Base-by-base conservation (phyloP, 1,140 invertebrate species). In the Tyrophagus putrescentiae region DNA sequence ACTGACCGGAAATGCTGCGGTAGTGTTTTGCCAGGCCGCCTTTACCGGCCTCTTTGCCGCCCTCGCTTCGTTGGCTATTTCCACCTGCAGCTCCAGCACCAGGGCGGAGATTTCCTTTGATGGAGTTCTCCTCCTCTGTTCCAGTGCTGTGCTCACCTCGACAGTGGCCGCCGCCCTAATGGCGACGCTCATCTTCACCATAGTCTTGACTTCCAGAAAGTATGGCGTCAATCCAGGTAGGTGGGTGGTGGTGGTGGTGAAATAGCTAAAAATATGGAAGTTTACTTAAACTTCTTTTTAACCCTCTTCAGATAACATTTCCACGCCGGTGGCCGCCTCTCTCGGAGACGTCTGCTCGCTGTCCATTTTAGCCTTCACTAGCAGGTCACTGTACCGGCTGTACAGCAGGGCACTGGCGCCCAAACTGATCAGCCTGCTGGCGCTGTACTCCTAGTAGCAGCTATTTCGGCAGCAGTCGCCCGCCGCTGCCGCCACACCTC, bases 261-360 rank as follows among this genome's bases (percentile, higher is more conserved):
- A 25, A 39, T 39, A n/a, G n/a, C n/a, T n/a, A n/a, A n/a, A n/a
- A n/a, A n/a, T 21, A 39, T 39, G 21, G 21, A 39, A 39, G 36
- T 39, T 48, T 25, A 25, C 31, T 7, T 48, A 7, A 9, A 13
- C 31, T 25, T 48, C 9, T 18, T 7, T 48, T 48, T 6, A 25
- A 25, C 7, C 31, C 18, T 48, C 18, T 7, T 25, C 18, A 48
- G 93, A 98, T 70, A 97, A 97, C 72, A 82, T 98, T 48, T 91
- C 92, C 7, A 96, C 92, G 36, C 93, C 93, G 11, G 92, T 97
- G 64, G 92, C 92, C 34, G 91, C 93, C 6, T 93, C 88, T 69
- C 76, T 96, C 28, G 92, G 92, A 18, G 92, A 96, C 75, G 76
- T 95, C 39, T 90, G 83, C 33, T 93, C 91, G 3, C 76, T 95